A percentile compares a stretch with the other conserved stretches of the same genome.
phyloP scores from a whole-genome alignment of 2,888 invertebrate species.

The Apantesis nais region DNA sequence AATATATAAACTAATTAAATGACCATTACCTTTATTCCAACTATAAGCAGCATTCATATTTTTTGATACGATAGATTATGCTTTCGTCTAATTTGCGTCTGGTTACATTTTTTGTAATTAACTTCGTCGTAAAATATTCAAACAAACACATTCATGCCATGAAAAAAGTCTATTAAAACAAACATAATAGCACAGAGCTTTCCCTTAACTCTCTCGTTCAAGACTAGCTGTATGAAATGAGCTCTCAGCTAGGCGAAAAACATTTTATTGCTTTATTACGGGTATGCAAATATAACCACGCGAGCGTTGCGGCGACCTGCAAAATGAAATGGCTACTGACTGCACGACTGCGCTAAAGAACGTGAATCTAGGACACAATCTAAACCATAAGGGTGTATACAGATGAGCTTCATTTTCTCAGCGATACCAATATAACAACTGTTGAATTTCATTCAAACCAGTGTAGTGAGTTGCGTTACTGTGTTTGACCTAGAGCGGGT shows the following conservation, averaged over 20 bases:
- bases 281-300: conserved; percentile 63
- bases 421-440: conserved; percentile 10
- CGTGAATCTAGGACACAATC: conserved; percentile 69
- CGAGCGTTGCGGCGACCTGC: conserved; percentile 60
- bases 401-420: conserved; percentile 10
- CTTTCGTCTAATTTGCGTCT: neutral
- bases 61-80: too few relatives aligned
- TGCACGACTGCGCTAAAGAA: conserved; percentile 58
- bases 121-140: neutral
- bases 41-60: neutral
- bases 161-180: conserved; percentile 21
- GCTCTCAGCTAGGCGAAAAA: conserved; percentile 51
- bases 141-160: neutral
- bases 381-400: conserved; percentile 35
- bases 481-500: neutral
- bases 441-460: neutral
- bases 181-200: conserved; percentile 19
- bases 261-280: conserved; percentile 66
- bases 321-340: conserved; percentile 61
- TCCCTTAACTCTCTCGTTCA: conserved; percentile 34
- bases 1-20: neutral
- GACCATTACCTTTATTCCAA: too few relatives aligned
- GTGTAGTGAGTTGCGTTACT: neutral
- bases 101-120: neutral
- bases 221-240: conserved; percentile 50